Evolutionary conservation across 2,888 invertebrate genomes (phyloP).

Genomic region (Phytoseiulus persimilis): DNA sequence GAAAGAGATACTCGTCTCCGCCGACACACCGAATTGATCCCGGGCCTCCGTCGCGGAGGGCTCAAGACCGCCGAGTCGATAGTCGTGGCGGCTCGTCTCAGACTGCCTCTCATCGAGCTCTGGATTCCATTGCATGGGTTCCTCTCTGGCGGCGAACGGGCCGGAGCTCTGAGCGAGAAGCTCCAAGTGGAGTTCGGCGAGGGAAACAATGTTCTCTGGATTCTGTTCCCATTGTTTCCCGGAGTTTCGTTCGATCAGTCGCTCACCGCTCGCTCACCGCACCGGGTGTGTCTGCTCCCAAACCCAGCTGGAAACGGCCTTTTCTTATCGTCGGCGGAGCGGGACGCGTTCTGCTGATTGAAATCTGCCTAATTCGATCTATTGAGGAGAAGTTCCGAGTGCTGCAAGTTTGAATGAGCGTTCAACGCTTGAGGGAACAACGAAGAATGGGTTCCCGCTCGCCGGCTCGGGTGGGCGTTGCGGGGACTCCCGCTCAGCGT

Average conservation of each 20-base stretch:
- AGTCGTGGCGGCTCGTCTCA: background rate
- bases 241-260: no score
- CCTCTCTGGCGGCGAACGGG: no score
- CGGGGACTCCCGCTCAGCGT: background rate
- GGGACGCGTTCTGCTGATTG: background rate
- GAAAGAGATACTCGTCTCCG: no score
- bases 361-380: background rate
- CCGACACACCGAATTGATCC: no score
- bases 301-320: background rate
- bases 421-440: background rate
- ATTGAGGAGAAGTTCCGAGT: background rate
- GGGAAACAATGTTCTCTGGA: no score
- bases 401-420: background rate
- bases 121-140: background rate
- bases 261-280: no score
- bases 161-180: no score
- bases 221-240: no score
- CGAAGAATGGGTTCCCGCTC: background rate
- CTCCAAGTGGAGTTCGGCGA: no score
- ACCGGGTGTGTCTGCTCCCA: no score
- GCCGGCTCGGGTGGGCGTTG: background rate
- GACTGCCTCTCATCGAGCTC: background rate
- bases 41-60: no score
- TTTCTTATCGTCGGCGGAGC: background rate
- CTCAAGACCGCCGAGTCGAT: no score